phyloP scores from a whole-genome alignment of 2,888 invertebrate species.

The Glyphotaelius pellucidus region DNA sequence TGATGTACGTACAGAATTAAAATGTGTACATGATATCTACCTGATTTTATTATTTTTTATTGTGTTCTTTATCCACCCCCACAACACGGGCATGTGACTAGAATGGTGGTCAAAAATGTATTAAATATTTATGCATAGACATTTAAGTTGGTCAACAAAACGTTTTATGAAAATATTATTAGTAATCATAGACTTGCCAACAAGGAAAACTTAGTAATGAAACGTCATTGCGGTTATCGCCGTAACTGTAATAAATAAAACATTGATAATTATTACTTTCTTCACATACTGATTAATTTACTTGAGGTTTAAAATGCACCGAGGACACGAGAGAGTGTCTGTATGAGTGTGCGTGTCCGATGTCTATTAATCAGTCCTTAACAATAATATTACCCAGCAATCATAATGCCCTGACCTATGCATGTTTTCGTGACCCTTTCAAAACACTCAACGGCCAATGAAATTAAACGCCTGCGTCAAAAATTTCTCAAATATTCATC shows the following conservation, averaged over 20 bases:
- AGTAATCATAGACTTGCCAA: background rate
- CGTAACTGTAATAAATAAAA: background rate
- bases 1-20: background rate
- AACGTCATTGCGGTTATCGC: background rate
- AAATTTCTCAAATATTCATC: background rate
- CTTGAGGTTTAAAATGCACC: background rate
- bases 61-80: background rate
- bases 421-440: background rate
- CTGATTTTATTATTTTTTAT: background rate
- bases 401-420: slow-evolving; percentile 8
- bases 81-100: too few relatives aligned
- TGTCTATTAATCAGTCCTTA: background rate
- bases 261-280: background rate
- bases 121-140: too few relatives aligned
- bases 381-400: background rate
- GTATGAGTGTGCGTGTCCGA: background rate
- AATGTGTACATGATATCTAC: background rate
- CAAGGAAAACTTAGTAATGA: background rate
- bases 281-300: background rate
- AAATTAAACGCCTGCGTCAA: background rate
- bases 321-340: background rate
- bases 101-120: too few relatives aligned
- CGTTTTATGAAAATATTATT: too few relatives aligned
- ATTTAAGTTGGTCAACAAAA: too few relatives aligned
- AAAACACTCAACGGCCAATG: background rate